phyloP scores from a whole-genome alignment of 2,797 vertebrate species.

The Lophius americanus region DNA sequence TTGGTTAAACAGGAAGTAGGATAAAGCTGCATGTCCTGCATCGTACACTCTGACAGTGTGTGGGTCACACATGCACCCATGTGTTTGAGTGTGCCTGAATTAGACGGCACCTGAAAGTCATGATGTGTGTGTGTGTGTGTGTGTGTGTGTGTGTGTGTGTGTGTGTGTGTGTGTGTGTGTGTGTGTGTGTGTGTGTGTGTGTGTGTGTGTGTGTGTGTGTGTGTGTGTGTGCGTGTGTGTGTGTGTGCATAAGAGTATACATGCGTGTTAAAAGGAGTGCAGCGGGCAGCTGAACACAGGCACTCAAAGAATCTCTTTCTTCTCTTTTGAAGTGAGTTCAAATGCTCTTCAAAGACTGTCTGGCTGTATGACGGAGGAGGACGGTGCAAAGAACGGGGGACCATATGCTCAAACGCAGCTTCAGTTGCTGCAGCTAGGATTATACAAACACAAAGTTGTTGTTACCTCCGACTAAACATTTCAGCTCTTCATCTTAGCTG shows the following conservation, averaged over 20 bases:
- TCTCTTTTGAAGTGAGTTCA: slow-evolving; percentile 86
- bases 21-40: slow-evolving; percentile 43
- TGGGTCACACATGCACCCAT: slow-evolving; percentile 20
- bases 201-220: slow-evolving; percentile 23
- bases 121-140: slow-evolving; percentile 28
- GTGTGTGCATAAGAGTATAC: slow-evolving; percentile 10
- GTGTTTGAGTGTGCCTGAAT: slow-evolving; percentile 38
- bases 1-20: slow-evolving; percentile 49
- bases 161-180: slow-evolving; percentile 23
- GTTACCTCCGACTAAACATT: slow-evolving; percentile 45
- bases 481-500: slow-evolving; percentile 32
- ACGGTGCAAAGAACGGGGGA: slow-evolving; percentile 39
- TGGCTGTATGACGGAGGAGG: slow-evolving; percentile 62
- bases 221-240: slow-evolving; percentile 16
- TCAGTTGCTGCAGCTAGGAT: slow-evolving; percentile 41
- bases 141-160: slow-evolving; percentile 21
- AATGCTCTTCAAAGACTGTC: slow-evolving; percentile 85
- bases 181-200: slow-evolving; percentile 14
- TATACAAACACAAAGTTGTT: slow-evolving; percentile 44
- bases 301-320: slow-evolving; percentile 83
- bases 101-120: slow-evolving; percentile 50
- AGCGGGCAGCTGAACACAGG: slow-evolving; percentile 76
- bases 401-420: slow-evolving; percentile 61
- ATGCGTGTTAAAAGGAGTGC: slow-evolving; percentile 39
- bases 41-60: slow-evolving; percentile 22